Percentiles rank a stretch among this genome's conserved stretches.
Conservation (phyloP, 2,113 vertebrate species). For the Crypturellus undulatus region DNA sequence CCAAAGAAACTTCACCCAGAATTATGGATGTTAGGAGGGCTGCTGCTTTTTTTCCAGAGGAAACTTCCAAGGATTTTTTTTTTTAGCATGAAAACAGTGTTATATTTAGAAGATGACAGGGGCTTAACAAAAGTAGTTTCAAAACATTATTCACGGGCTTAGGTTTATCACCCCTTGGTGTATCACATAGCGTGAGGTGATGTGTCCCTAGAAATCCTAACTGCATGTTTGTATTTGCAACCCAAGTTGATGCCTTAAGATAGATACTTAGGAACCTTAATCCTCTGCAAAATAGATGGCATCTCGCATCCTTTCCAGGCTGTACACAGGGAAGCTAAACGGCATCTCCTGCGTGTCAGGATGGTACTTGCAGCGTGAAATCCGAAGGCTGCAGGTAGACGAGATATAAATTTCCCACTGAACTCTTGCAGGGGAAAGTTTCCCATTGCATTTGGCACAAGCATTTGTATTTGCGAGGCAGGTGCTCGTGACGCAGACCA, state of each 20-base stretch:
- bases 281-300: not conserved
- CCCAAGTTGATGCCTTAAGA: not conserved
- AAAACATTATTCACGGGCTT: not conserved
- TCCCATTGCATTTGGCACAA: no score
- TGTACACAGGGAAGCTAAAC: not conserved
- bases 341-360: not conserved
- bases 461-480: no score
- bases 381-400: not conserved
- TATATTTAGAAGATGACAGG: not conserved
- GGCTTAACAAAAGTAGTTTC: not conserved
- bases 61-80: not conserved
- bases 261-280: not conserved
- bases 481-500: not conserved
- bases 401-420: not conserved
- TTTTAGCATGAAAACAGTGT: not conserved
- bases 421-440: not conserved
- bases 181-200: not conserved
- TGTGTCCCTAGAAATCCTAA: not conserved
- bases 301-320: not conserved
- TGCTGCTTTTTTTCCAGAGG: not conserved
- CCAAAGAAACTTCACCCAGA: not conserved
- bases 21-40: not conserved
- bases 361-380: not conserved
- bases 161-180: not conserved
- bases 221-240: not conserved